Conservation (phyloP, 2,888 invertebrate genomes). For the Drosophila ochracea region DNA sequence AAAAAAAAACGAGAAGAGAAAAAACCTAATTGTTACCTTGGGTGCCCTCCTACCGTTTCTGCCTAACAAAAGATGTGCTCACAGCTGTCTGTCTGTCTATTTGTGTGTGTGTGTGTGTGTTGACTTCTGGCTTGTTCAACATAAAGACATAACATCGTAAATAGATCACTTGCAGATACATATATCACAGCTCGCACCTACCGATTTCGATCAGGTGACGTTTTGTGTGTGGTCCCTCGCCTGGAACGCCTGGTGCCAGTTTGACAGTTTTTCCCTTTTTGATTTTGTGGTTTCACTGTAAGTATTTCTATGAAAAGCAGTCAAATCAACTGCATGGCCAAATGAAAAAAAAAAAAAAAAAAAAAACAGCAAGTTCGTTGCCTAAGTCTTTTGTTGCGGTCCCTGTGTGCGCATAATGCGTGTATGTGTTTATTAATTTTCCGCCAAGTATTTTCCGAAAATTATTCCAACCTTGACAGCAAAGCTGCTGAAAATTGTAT, state of each 20-base stretch:
- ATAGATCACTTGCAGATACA: constrained; percentile 72
- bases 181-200: constrained; percentile 61
- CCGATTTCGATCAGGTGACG: constrained; percentile 40
- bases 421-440: constrained; percentile 71
- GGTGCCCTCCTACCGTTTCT: constrained; percentile 57
- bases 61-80: constrained; percentile 45
- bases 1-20: constrained; percentile 5
- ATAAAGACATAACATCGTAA: constrained; percentile 78
- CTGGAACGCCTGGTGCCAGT: constrained; percentile 68
- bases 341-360: constrained; percentile 3
- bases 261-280: constrained; percentile 52
- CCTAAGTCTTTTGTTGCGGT: constrained; percentile 66
- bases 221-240: constrained; percentile 59
- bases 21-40: constrained; percentile 46
- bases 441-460: constrained; percentile 77
- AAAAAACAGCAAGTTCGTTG: constrained; percentile 51
- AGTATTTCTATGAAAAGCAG: constrained; percentile 46
- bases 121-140: constrained; percentile 55
- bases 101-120: constrained; percentile 28
- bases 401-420: constrained; percentile 43
- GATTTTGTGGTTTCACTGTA: constrained; percentile 38
- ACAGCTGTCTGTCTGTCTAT: constrained; percentile 49
- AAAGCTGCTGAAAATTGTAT: constrained; percentile 66
- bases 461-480: constrained; percentile 84
- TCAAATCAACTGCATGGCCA: constrained; percentile 38